A percentile compares a stretch with the other conserved stretches of the same genome.
Evolutionary conservation across 2,797 vertebrate species (phyloP).

Genomic region (Semaprochilodus insignis): DNA sequence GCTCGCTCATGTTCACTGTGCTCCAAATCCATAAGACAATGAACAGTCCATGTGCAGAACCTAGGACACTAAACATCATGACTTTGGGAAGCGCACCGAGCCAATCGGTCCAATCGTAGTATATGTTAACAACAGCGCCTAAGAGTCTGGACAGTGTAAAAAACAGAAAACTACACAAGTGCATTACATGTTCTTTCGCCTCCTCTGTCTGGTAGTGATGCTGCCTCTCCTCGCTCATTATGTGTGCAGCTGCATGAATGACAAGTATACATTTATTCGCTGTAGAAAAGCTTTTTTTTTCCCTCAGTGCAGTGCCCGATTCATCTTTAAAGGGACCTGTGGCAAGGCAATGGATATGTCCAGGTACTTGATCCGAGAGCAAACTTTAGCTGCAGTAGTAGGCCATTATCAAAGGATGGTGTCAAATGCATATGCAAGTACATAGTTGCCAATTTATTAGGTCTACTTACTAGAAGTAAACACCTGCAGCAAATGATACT

Average conservation of each 20-base stretch:
- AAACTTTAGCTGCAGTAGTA: slow-evolving; percentile 1
- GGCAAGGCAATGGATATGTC: neutral
- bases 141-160: neutral
- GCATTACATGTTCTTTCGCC: neutral
- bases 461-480: too few relatives aligned
- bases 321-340: slow-evolving; percentile 36
- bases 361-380: neutral
- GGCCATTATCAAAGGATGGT: slow-evolving; percentile 19
- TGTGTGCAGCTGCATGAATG: neutral
- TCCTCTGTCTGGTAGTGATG: neutral
- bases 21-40: neutral
- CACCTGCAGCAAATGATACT: too few relatives aligned
- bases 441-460: too few relatives aligned
- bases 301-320: slow-evolving; percentile 19
- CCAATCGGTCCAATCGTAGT: neutral
- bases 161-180: too few relatives aligned
- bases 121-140: slow-evolving; percentile 16
- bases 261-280: slow-evolving; percentile 20
- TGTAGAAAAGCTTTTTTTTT: slow-evolving; percentile 29
- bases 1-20: neutral
- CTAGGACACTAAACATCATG: too few relatives aligned
- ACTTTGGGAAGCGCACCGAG: neutral
- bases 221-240: too few relatives aligned
- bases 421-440: neutral
- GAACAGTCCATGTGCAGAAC: slow-evolving; percentile 34